Evolutionary conservation across 2,113 vertebrate species (phyloP).

Genomic region (Lonchura striata): DNA sequence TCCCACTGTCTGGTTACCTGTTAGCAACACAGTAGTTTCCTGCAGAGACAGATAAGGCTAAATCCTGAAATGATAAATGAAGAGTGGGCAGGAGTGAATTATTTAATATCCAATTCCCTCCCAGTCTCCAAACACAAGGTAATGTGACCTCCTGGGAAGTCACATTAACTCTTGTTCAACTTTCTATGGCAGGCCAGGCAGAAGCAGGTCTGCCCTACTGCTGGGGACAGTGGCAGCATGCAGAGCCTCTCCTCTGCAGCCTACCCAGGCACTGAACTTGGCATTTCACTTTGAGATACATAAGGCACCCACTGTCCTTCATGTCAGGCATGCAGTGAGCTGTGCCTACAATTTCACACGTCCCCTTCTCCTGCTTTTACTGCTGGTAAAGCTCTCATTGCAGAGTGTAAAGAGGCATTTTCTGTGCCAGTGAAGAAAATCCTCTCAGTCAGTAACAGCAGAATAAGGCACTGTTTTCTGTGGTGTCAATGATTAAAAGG

Average conservation of each 20-base stretch:
- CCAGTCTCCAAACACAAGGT: not conserved
- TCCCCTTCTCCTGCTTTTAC: not conserved
- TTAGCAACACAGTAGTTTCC: conserved; percentile 8
- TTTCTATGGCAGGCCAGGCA: not conserved
- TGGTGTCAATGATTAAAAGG: not conserved
- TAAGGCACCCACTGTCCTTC: not conserved
- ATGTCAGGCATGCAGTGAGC: not conserved
- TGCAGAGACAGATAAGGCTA: not conserved
- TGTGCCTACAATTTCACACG: not conserved
- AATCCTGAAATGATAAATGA: not conserved
- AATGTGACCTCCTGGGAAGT: not conserved
- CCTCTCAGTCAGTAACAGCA: not conserved
- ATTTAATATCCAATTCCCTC: not conserved
- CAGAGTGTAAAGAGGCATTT: not conserved
- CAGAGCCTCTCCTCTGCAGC: not conserved
- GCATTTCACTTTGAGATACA: not conserved
- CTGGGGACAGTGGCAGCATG: accelerated
- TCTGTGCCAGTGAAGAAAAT: not conserved
- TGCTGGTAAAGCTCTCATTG: accelerated
- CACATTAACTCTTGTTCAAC: not conserved
- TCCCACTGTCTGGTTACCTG: conserved; percentile 2
- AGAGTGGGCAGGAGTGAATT: not conserved
- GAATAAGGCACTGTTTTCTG: conserved; percentile 14
- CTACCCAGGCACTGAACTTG: not conserved
- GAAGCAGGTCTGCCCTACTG: not conserved